Conservation (phyloP, 30 jellyfish, hydroid and myxozoan species). For the Nemopilema nomurai region DNA sequence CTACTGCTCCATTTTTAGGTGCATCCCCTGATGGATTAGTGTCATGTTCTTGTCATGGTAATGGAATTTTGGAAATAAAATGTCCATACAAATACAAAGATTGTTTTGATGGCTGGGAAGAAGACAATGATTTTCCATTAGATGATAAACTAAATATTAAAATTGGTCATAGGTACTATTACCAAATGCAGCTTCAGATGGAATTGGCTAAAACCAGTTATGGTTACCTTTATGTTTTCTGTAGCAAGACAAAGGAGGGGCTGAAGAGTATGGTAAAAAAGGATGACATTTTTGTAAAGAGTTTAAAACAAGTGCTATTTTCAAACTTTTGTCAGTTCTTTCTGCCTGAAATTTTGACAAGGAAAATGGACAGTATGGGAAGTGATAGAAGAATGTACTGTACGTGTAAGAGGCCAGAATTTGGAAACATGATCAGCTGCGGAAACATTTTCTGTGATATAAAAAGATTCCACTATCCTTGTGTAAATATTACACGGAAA, state of each 20-base stretch:
- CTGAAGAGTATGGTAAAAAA: neutral
- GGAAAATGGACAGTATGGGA: slow-evolving; percentile 6
- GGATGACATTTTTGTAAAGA: neutral
- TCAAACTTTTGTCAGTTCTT: slow-evolving; percentile 17
- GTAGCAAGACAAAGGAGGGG: neutral
- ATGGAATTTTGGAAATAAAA: slow-evolving; percentile 26
- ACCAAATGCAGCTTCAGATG: slow-evolving; percentile 37
- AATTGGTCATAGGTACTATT: neutral
- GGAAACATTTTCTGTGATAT: slow-evolving; percentile 20
- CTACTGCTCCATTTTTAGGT: slow-evolving; percentile 33
- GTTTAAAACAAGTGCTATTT: neutral
- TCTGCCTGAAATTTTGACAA: slow-evolving; percentile 34
- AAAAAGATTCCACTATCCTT: slow-evolving; percentile 30
- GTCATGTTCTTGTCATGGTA: slow-evolving; percentile 30
- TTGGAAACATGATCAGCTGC: slow-evolving; percentile 44
- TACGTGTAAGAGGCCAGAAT: slow-evolving; percentile 29
- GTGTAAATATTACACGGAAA: slow-evolving; percentile 36
- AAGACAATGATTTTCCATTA: slow-evolving; percentile 10
- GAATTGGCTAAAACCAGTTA: slow-evolving; percentile 1
- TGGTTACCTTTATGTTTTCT: slow-evolving; percentile 25
- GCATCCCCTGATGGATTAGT: slow-evolving; percentile 45
- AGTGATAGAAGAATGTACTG: slow-evolving; percentile 8
- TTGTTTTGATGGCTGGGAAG: slow-evolving; percentile 37
- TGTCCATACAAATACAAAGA: slow-evolving; percentile 28
- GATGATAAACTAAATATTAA: slow-evolving; percentile 1